Evolutionary conservation across 2,113 vertebrate genomes (phyloP).

Genomic region (Larimichthys crocea): DNA sequence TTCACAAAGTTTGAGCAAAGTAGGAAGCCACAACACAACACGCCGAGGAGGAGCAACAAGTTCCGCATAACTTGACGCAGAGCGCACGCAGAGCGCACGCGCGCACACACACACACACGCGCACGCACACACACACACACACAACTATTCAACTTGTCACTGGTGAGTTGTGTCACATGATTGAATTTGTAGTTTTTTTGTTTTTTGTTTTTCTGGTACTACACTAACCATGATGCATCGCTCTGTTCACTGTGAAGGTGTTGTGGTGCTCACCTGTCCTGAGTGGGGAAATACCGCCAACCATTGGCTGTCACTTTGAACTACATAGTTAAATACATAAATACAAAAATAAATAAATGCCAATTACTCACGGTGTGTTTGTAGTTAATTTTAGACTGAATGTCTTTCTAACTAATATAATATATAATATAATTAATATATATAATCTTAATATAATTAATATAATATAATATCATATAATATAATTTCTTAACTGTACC

Average conservation of each 20-base stretch:
- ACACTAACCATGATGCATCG: slow-evolving; percentile 61
- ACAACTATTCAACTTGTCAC: slow-evolving; percentile 26
- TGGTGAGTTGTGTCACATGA: slow-evolving; percentile 55
- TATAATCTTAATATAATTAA: too few species aligned
- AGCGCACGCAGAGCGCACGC: background rate
- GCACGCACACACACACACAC: background rate
- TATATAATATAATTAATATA: background rate
- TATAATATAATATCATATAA: background rate
- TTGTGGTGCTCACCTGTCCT: slow-evolving; percentile 34
- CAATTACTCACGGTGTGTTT: background rate
- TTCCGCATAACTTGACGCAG: slow-evolving; percentile 70
- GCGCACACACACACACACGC: background rate
- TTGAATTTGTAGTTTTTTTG: slow-evolving; percentile 29
- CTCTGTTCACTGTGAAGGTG: slow-evolving; percentile 4
- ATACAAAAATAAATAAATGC: too few species aligned
- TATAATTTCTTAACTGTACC: too few species aligned
- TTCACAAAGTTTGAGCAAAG: slow-evolving; percentile 28
- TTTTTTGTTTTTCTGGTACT: slow-evolving; percentile 22
- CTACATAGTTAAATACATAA: background rate
- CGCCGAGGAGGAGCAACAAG: slow-evolving; percentile 34
- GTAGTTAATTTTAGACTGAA: background rate
- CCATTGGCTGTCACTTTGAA: background rate
- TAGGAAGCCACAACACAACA: slow-evolving; percentile 67
- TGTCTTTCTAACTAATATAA: background rate
- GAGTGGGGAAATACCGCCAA: background rate